phyloP scores from a whole-genome alignment of 2,797 vertebrate species.

The Cryptoblepharus egeriae region DNA sequence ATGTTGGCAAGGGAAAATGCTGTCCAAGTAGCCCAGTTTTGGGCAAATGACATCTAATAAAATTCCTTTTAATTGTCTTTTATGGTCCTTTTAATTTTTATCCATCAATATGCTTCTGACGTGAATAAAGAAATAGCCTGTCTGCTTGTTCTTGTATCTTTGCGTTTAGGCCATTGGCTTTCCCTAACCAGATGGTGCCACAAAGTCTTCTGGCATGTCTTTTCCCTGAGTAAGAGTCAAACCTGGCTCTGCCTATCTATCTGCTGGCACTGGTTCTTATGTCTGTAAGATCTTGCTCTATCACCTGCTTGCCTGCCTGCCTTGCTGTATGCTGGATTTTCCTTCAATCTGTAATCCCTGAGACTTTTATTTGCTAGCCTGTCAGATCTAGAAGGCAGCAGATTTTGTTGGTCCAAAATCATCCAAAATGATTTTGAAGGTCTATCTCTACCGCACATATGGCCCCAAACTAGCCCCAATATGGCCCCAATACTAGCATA shows the following conservation, averaged over 20 bases:
- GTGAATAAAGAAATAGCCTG: no score
- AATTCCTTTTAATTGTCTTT: no score
- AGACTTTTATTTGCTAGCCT: neutral
- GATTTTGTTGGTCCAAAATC: neutral
- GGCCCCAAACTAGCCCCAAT: no score
- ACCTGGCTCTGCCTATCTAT: neutral
- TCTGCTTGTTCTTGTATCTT: neutral
- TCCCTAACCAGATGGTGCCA: neutral
- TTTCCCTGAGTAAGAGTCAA: neutral
- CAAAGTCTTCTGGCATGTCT: neutral
- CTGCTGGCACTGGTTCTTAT: neutral
- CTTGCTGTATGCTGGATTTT: neutral
- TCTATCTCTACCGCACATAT: neutral
- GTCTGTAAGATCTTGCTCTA: neutral
- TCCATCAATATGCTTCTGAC: no score
- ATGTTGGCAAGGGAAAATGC: no score
- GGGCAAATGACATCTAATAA: no score
- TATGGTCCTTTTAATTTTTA: no score
- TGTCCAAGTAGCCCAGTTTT: no score
- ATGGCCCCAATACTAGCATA: no score
- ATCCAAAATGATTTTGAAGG: neutral
- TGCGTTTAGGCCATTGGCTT: neutral
- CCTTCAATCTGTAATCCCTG: neutral
- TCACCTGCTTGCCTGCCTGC: neutral
- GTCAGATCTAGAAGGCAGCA: neutral